Conservation (phyloP, 2,888 invertebrate species). For the Lasius platythorax region DNA sequence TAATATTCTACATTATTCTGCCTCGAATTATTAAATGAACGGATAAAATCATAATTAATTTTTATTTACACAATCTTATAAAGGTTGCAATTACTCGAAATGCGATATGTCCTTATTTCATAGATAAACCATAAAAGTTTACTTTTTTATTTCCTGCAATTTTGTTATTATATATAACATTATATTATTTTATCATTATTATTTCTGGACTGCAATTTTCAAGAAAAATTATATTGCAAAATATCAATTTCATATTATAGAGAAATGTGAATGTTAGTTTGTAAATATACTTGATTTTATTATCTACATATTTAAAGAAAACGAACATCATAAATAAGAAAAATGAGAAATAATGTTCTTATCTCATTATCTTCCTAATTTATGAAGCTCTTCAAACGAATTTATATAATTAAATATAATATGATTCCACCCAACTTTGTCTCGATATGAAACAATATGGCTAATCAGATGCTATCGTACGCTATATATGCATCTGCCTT, state of each 20-base stretch:
- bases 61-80: background rate
- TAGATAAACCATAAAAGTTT: background rate
- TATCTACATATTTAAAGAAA: background rate
- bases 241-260: too few species aligned
- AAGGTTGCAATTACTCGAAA: background rate
- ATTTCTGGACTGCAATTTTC: too few species aligned
- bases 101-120: background rate
- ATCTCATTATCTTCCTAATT: background rate
- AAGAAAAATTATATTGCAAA: too few species aligned
- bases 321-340: background rate
- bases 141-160: background rate
- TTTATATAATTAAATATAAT: background rate
- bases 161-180: too few species aligned
- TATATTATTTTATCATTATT: too few species aligned
- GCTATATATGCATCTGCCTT: background rate
- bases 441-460: background rate
- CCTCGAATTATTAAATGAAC: background rate
- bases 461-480: background rate
- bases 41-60: background rate
- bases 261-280: too few species aligned
- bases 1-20: background rate
- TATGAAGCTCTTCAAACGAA: background rate
- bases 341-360: background rate
- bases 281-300: background rate
- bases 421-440: background rate